Evolutionary conservation across 2,888 invertebrate genomes (phyloP), one percentile per base, ranked within the genome.

Genomic region (Meghimatium bilineatum): DNA sequence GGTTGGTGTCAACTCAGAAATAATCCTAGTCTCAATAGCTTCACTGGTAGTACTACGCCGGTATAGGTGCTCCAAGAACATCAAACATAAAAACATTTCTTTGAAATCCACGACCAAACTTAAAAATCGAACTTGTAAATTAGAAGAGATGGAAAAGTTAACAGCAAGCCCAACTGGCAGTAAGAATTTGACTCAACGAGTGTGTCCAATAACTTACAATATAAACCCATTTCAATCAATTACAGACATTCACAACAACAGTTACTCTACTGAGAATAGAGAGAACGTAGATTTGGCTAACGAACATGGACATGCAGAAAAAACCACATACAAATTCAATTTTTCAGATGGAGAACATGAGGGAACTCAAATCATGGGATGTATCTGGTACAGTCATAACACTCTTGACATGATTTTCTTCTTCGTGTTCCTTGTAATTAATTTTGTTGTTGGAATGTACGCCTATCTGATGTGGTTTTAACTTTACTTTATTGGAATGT

Each of bases 401-500:
- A 34, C 63, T 36, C 26, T 77, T 10, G 77, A 77, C 63, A 34
- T 34, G 36, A 63, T 38, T 38, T 77, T 77, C 63, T 77, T 77
- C n/a, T 36, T n/a, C n/a, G 29, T 63, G 26, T 77, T 77, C 38
- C 12, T n/a, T 1, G 12, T 38, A 12, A 26, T 38, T 29, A 77
- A 77, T 63, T 3, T 60, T 0, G 10, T 77, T 23, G 63, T 23
- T 34, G 63, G 14, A 1, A n/a, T n/a, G 0, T 63, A 63, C n/a
- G 63, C 60, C 26, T 60, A 34, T n/a, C 10, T 72, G 5, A 72
- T 6, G 3, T 72, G 72, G 72, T 44, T 49, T n/a, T 72, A 17
- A 72, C 2, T n/a, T n/a, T n/a, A n/a, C n/a, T n/a, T n/a, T n/a
- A n/a, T n/a, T n/a, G n/a, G n/a, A n/a, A n/a, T n/a, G n/a, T n/a